Evolutionary conservation across 1,140 invertebrate genomes (phyloP), one percentile per base, ranked within the genome.

Genomic region (Bombus ignitus): DNA sequence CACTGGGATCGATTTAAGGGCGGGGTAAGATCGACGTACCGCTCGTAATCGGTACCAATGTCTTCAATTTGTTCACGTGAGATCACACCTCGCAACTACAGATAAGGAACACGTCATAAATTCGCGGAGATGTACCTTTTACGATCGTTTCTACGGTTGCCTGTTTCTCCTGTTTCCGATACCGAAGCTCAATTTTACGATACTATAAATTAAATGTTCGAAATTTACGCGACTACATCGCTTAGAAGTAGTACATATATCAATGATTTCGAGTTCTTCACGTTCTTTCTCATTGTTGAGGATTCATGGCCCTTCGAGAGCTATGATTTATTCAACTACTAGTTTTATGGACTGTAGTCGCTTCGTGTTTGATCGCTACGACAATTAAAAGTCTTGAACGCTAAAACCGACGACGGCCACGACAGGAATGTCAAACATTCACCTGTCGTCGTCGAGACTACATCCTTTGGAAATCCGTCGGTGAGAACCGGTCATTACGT

Each of bases 341-440:
- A 10, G 5, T 57, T 68, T 70, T 1, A 35, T 35, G 35, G 37
- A 28, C 25, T 18, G 32, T n/a, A 13, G 71, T 35, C 35, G 25
- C 9, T 22, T 39, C 15, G 32, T 76, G 53, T 12, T 42, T 25
- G 72, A 57, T 83, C 37, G 59, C 35, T n/a, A 18, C n/a, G 65
- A 77, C 65, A 77, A 83, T 84, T 71, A 79, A 85, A 85, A 81
- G 59, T 74, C 68, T 37, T 39, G 68, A 59, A 66, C 66, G 81
- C 42, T 57, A 42, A 66, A 66, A 44, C 35, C 44, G 78, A 44
- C 70, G 68, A 53, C 42, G 70, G 32, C 37, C 74, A 59, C 57
- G 75, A 47, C n/a, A 80, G 86, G 86, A 87, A 87, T 87, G 82
- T 85, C 35, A 87, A 87, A 79, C 82, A 85, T 87, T 80, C 76